Evolutionary conservation across 2,888 invertebrate species (phyloP).

Genomic region (Nephrotoma flavescens): DNA sequence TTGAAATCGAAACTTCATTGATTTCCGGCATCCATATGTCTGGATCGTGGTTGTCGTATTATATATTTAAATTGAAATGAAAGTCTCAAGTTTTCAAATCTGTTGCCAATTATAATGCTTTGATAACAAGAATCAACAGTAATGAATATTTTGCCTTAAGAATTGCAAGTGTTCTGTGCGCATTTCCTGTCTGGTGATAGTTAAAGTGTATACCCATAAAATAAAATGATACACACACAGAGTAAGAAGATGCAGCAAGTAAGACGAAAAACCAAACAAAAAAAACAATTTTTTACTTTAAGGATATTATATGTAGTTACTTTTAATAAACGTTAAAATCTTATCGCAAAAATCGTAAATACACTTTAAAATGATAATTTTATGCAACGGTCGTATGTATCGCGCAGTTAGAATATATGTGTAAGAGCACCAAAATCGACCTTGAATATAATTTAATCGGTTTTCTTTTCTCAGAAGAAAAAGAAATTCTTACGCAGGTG

Average conservation of each 20-base stretch:
- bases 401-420: not conserved
- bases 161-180: not conserved
- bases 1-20: not conserved
- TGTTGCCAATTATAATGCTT: not conserved
- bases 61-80: not conserved
- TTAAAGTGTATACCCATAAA: not conserved
- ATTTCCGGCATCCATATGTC: not conserved
- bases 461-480: not conserved
- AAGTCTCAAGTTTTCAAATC: not conserved
- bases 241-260: not conserved
- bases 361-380: not conserved
- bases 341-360: not conserved
- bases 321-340: not conserved
- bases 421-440: not conserved
- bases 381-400: not conserved
- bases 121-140: not conserved
- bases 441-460: not conserved
- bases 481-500: not conserved
- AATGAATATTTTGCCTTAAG: not conserved
- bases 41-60: not conserved
- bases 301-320: not conserved
- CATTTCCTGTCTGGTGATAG: not conserved
- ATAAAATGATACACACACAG: not conserved
- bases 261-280: not conserved
- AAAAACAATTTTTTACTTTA: not conserved